Evolutionary conservation across 2,888 invertebrate genomes (phyloP), one percentile per base, ranked within the genome.

Genomic region (Cerastoderma edule): DNA sequence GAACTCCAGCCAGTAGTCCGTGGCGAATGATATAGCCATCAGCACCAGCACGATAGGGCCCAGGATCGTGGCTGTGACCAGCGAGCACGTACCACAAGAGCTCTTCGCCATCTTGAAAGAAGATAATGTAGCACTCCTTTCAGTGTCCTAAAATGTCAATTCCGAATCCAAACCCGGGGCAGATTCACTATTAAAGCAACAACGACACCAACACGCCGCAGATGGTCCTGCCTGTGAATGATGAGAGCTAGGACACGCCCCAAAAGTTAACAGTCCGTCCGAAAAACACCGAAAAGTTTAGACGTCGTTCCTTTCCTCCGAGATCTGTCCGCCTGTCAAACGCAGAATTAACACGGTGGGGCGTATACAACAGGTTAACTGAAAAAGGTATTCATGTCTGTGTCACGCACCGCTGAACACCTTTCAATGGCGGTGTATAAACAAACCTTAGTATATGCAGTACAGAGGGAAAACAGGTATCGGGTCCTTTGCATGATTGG

Each of bases 1-100:
- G 72, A 85, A 89, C 67, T 87, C 87, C 66, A 89, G 48, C 90
- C 91, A 91, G 77, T 87, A 80, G 76, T 91, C 89, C 6, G 90
- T 91, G 6, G 90, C 86, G 75, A 91, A 89, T 16, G 90, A 86
- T 13, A 89, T 80, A 2, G 89, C 87, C 56, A 89, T 76, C 33
- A 89, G 80, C 0, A 89, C 84, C 63, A 90, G 72, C 4, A 87
- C 88, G 60, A 87, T 82, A 3, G 88, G 88, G 8, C 89, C 88
- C 28, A 89, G 54, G 65, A 88, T 87, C 3, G 85, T 88, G 22
- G 89, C 88, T 6, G 76, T 48, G 19, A 83, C 80, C 53, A 85
- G 48, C 71, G 73, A 74, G 65, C 83, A 80, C 1, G 82, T 85
- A 48, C 78, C 86, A 71, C 86, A 86, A 27, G 76, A 67, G 68